Conservation (phyloP, 2,113 vertebrate genomes). For the Otis tarda region DNA sequence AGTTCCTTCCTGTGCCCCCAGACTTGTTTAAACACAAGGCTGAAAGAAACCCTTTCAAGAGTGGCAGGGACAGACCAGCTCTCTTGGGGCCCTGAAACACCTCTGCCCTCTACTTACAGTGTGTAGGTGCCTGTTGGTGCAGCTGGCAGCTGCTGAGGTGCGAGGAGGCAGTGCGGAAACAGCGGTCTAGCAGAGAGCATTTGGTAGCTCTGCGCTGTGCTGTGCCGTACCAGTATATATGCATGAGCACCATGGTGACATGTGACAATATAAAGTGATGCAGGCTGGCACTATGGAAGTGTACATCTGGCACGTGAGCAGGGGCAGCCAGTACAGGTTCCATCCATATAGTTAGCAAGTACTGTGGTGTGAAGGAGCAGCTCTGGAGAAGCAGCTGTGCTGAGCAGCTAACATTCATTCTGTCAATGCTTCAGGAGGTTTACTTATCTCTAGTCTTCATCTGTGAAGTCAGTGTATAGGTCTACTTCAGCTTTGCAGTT, state of each 20-base stretch:
- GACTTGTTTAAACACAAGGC: not conserved
- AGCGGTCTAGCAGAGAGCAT: not conserved
- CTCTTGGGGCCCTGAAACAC: not conserved
- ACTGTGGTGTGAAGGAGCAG: not conserved
- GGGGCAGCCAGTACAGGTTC: not conserved
- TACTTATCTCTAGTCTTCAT: not conserved
- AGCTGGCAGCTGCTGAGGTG: not conserved
- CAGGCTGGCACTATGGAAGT: not conserved
- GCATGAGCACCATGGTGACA: rapidly evolving
- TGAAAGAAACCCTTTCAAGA: not conserved
- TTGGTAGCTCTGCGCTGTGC: rapidly evolving
- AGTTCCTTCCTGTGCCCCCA: not conserved
- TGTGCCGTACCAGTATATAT: rapidly evolving
- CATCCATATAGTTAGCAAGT: rapidly evolving
- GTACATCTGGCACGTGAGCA: not conserved
- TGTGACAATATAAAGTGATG: not conserved
- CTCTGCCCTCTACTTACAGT: not conserved
- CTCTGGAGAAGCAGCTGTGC: not conserved
- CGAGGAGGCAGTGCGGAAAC: no score
- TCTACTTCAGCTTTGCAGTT: not conserved
- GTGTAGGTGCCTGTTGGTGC: not conserved
- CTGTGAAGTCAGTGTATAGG: not conserved
- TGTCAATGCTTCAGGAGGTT: not conserved
- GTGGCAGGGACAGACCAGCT: not conserved
- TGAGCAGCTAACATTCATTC: not conserved